These are phyloP conservation scores for Drosophila malerkotliana DNA, from an alignment of 1,140 invertebrate genomes.

Conservation along the genomic window DNA sequence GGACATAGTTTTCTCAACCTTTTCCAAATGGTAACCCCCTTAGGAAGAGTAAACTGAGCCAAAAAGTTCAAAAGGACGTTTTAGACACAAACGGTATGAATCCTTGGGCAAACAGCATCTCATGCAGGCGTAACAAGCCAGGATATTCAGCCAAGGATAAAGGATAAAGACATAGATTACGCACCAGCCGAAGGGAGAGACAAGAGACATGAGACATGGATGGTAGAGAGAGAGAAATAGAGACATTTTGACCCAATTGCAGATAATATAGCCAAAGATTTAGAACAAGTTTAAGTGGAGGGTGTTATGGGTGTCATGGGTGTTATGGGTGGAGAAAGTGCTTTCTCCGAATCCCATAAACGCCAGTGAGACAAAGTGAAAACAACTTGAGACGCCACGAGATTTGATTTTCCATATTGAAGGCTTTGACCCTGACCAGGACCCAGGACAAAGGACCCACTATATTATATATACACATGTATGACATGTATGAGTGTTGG, in stretches of 20 bases:
- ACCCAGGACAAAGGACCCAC: no score
- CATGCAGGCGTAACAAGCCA: constrained; percentile 1
- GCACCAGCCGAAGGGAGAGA: not conserved
- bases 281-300: not conserved
- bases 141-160: not conserved
- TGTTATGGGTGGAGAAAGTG: not conserved
- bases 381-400: constrained; percentile 3
- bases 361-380: constrained; percentile 2
- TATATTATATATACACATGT: not conserved
- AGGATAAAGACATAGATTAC: not conserved
- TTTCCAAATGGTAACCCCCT: not conserved
- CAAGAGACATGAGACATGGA: not conserved
- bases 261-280: constrained; percentile 1
- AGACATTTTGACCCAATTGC: constrained; percentile 6
- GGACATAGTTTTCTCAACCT: no score
- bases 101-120: not conserved
- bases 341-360: not conserved
- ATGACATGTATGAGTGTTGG: not conserved
- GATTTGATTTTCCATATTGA: not conserved
- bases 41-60: not conserved
- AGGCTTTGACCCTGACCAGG: not conserved
- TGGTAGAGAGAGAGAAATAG: not conserved
- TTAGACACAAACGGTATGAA: not conserved
- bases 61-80: not conserved
- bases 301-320: not conserved